These are phyloP conservation scores for Chamaea fasciata DNA, from an alignment of 2,113 vertebrate genomes.

Conservation along the genomic window DNA sequence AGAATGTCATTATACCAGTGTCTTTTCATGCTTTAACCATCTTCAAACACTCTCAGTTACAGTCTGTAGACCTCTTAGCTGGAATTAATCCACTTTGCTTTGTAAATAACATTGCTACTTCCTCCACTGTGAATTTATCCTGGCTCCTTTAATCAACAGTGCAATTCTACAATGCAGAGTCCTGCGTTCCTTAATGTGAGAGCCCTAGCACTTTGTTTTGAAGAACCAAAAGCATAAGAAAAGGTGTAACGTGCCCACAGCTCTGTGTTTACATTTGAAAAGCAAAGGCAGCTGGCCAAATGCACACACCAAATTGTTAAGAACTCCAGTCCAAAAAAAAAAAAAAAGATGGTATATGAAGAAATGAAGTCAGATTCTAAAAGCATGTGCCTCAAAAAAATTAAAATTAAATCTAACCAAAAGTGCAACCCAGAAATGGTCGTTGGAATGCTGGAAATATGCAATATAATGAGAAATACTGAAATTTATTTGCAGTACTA, in stretches of 20 bases:
- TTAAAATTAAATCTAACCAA: not conserved
- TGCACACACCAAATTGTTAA: not conserved
- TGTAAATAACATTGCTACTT: not conserved
- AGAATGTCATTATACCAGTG: constrained; percentile 22
- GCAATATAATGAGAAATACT: not conserved
- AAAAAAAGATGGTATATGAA: not conserved
- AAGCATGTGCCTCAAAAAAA: not conserved
- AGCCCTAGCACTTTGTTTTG: not conserved
- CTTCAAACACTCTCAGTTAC: constrained; percentile 13
- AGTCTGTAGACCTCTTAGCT: not conserved
- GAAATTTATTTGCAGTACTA: not conserved
- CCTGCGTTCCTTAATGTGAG: not conserved
- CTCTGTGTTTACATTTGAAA: not conserved
- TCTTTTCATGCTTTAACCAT: constrained; percentile 15
- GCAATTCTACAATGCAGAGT: constrained; percentile 4
- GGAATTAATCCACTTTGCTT: constrained; percentile 11
- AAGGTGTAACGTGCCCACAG: not conserved
- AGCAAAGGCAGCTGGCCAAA: not conserved
- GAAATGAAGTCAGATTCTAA: not conserved
- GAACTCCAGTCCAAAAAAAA: not conserved
- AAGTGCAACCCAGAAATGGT: not conserved
- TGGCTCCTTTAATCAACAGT: not conserved
- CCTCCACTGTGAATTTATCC: constrained; percentile 16
- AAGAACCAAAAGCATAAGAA: constrained; percentile 14
- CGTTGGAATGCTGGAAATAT: not conserved